Evolutionary conservation across 2,797 vertebrate genomes (phyloP).

Genomic region (Coregonus suidteri): DNA sequence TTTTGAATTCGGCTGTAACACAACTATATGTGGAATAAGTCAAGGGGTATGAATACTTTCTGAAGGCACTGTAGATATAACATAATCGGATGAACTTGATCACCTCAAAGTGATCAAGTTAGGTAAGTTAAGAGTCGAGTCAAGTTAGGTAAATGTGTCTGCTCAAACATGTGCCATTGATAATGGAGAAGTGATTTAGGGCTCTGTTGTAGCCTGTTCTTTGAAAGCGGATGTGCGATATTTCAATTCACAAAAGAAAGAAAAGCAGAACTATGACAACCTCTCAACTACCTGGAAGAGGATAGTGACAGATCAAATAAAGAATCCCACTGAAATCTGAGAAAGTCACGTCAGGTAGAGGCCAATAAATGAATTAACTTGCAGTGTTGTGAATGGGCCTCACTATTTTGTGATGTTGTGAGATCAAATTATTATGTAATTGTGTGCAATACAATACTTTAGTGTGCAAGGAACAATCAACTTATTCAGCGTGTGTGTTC

Average conservation of each 20-base stretch:
- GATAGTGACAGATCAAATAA: neutral
- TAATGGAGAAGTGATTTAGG: constrained; percentile 27
- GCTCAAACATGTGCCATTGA: neutral
- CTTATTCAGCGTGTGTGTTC: constrained; percentile 11
- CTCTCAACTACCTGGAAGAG: neutral
- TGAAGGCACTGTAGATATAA: neutral
- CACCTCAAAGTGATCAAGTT: too few species aligned
- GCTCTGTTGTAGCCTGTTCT: constrained; percentile 1
- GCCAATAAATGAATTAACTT: neutral
- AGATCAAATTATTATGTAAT: neutral
- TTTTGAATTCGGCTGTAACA: too few species aligned
- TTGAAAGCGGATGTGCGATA: constrained; percentile 34
- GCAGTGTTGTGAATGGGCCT: too few species aligned
- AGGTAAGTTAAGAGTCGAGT: too few species aligned
- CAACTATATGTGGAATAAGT: neutral
- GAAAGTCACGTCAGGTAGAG: neutral
- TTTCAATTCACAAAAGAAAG: constrained; percentile 20
- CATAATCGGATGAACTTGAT: neutral
- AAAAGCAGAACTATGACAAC: constrained; percentile 6
- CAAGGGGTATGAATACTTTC: too few species aligned
- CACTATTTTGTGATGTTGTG: too few species aligned
- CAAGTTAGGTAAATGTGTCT: neutral
- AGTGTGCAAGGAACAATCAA: neutral
- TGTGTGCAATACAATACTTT: neutral
- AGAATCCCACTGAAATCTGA: neutral